A percentile compares a stretch with the other conserved stretches of the same genome.
These are phyloP conservation scores for Galerucella pusilla DNA, from an alignment of 2,888 invertebrate genomes.

Conservation along the genomic window DNA sequence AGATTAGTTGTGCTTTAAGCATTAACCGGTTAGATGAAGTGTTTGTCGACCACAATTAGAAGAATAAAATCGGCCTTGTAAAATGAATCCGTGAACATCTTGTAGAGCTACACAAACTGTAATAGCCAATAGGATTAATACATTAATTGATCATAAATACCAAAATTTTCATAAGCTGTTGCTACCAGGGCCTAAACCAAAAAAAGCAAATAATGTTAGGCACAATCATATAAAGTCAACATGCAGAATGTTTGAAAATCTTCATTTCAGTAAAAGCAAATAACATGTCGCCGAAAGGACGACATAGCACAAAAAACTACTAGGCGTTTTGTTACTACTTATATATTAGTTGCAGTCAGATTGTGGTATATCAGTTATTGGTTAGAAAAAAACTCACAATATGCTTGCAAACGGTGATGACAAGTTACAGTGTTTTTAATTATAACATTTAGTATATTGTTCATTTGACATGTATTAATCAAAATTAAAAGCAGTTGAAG, in stretches of 20 bases:
- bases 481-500: too few relatives aligned
- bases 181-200: conserved; percentile 59
- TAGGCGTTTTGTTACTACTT: conserved; percentile 31
- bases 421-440: conserved; percentile 52
- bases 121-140: conserved; percentile 42
- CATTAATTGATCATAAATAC: conserved; percentile 7
- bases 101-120: conserved; percentile 9
- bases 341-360: conserved; percentile 56
- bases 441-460: neutral
- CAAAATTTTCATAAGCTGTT: conserved; percentile 52
- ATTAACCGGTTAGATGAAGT: neutral
- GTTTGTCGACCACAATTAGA: neutral
- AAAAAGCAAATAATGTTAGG: conserved; percentile 58
- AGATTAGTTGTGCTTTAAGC: conserved; percentile 7
- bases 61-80: neutral
- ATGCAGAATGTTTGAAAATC: conserved; percentile 67
- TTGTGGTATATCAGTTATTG: conserved; percentile 57
- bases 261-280: conserved; percentile 49
- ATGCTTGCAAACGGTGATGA: conserved; percentile 55
- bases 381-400: conserved; percentile 54
- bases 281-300: conserved; percentile 37
- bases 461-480: too few relatives aligned
- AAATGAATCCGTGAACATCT: conserved; percentile 11
- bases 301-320: conserved; percentile 48
- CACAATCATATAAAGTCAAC: conserved; percentile 57